Base-by-base conservation (phyloP, 2,888 invertebrate genomes). In the Eupeodes luniger region DNA sequence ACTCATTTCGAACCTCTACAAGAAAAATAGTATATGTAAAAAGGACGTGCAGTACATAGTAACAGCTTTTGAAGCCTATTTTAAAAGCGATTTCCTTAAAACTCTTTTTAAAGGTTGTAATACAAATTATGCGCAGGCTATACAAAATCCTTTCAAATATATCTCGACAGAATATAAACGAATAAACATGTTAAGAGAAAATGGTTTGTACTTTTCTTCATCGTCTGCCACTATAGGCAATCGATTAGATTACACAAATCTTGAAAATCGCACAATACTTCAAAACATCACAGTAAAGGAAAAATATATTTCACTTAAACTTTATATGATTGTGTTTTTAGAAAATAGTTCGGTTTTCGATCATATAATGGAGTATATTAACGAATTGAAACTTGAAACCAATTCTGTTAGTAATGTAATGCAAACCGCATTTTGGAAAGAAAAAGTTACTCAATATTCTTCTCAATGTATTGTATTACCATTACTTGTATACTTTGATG, bases 21-120 rank as follows among this genome's bases (percentile, higher is more conserved):
- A 59, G 34, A 34, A 59, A 59, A 59, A 59, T 34, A 59, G 59
- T 59, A 14, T 59, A 14, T 59, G 59, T 16, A 59, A 34, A 59
- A 69, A 66, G 49, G 47, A 66, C 16, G 47, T 66, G 47, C 66
- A 66, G 51, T 66, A 66, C 11, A 66, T 66, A 66, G 16, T 66
- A 66, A 51, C 14, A 44, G 19, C 14, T 49, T 66, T 66, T 47
- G 44, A 14, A 0, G 16, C 5, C 19, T 49, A 44, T 12, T 66
- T 66, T 19, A 66, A 19, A 49, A 66, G 66, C 19, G 49, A 66
- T 66, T 66, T 66, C 14, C 5, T 66, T 27, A 44, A 14, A 5
- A 66, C 19, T 11, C 49, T 66, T 11, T 14, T 34, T 12, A 59
- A 55, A 59, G 12, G 34, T 14, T 11, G 36, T 59, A 14, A 59